Conservation (phyloP, 2,888 invertebrate genomes). For the Frankliniella fusca region DNA sequence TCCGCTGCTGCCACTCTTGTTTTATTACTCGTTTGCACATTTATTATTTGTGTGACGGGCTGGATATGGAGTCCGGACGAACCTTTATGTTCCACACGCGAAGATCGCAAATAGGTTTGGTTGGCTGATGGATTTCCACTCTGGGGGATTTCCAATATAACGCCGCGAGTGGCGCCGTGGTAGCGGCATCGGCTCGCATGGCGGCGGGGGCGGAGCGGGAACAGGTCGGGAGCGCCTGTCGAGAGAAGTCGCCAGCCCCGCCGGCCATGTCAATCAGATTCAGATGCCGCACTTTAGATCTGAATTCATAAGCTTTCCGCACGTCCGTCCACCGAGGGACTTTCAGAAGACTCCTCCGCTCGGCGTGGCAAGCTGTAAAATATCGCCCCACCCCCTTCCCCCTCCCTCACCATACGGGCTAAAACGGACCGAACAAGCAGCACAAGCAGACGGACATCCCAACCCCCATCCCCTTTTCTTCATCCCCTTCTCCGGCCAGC, state of each 20-base stretch:
- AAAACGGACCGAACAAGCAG: too few relatives aligned
- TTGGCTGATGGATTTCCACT: slow-evolving; percentile 10
- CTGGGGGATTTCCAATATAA: slow-evolving; percentile 10
- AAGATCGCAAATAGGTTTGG: slow-evolving; percentile 6
- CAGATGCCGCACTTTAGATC: not conserved
- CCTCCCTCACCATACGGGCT: too few relatives aligned
- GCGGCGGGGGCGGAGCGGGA: not conserved
- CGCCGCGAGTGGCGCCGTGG: too few relatives aligned
- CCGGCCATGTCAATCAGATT: not conserved
- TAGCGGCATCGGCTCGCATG: too few relatives aligned
- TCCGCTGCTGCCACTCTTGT: slow-evolving; percentile 8
- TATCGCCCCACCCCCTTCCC: too few relatives aligned
- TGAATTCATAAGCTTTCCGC: not conserved
- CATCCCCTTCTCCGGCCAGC: too few relatives aligned
- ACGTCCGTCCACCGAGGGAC: not conserved
- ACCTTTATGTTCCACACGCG: slow-evolving; percentile 10
- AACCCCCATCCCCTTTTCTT: too few relatives aligned
- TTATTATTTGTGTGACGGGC: slow-evolving; percentile 6
- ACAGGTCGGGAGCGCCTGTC: not conserved
- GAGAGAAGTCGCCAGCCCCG: too few relatives aligned
- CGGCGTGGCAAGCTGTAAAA: not conserved
- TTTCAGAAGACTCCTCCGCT: not conserved
- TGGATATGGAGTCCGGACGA: not conserved
- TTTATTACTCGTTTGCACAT: slow-evolving; percentile 2
- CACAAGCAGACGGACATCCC: too few relatives aligned